Conservation (phyloP, 2,113 vertebrate genomes). For the Corapipo altera region DNA sequence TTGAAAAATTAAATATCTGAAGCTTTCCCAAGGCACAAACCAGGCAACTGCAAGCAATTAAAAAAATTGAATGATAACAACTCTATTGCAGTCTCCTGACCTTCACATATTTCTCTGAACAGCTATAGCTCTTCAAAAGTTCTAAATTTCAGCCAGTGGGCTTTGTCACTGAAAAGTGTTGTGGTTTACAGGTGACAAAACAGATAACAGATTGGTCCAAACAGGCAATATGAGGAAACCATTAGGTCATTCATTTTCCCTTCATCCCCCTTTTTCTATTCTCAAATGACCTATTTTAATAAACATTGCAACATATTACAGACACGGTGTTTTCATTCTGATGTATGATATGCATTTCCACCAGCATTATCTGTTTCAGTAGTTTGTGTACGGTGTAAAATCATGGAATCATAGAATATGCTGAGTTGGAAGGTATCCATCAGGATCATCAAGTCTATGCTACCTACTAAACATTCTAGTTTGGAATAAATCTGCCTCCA, state of each 20-base stretch:
- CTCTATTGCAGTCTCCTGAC: background rate
- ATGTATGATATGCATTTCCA: background rate
- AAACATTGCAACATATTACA: background rate
- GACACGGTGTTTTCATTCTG: background rate
- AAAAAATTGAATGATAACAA: background rate
- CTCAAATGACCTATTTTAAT: background rate
- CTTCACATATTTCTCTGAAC: accelerated
- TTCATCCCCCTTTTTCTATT: background rate
- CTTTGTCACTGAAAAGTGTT: background rate
- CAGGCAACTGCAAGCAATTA: background rate
- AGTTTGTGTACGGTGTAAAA: background rate
- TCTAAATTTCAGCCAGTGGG: background rate
- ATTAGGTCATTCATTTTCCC: background rate
- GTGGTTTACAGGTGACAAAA: background rate
- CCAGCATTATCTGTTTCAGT: background rate
- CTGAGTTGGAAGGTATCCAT: background rate
- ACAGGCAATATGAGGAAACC: background rate
- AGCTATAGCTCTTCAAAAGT: background rate
- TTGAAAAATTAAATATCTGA: background rate
- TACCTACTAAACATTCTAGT: background rate
- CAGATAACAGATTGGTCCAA: background rate
- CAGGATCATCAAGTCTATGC: background rate
- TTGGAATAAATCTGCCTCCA: background rate
- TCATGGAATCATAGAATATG: background rate
- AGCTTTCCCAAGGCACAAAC: background rate